Evolutionary conservation across 2,113 vertebrate species (phyloP), one percentile per base, ranked within the genome.

Genomic region (Mus pahari): DNA sequence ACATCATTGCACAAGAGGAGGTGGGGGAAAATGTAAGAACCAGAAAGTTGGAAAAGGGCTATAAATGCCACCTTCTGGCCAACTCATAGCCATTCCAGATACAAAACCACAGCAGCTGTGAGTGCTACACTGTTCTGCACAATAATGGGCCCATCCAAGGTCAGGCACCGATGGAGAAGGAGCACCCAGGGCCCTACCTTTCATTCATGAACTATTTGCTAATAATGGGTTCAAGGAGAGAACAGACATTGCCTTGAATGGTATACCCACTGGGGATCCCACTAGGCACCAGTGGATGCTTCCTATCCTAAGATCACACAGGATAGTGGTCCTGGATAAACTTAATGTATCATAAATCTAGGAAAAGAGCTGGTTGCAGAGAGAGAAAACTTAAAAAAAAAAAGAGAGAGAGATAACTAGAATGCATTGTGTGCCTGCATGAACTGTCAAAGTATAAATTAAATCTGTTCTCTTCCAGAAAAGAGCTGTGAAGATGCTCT

Each of bases 401-500:
- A 31, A 66, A 33, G 3, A 22, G 2, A 33, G 17, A 17, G 19
- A 48, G 42, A 50, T 17, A 53, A 24, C 7, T 13, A 36, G 7
- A 26, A 31, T 50, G 5, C 31, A 36, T 33, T 13, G 5, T 19
- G 19, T 22, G 20, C 16, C 48, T 68, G 62, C 36, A 48, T 48
- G 62, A 68, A 68, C 31, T 36, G 31, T 13, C 42, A 68, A 66
- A 24, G 62, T 10, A 68, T 28, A 68, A 86, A 50, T 36, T 68
- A 22, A 86, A 86, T 50, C 28, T 11, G 4, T 14, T 33, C 33
- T 53, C 20, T n/a, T 70, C 24, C 74, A 83, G 60, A 93, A 92
- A 83, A 87, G 73, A 48, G 55, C 33, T 13, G 36, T 19, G 83
- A 94, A 94, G 68, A 96, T 58, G 11, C 73, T 87, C 90, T 89